Conservation (phyloP, 2,113 vertebrate species). For the Salvelinus fontinalis region DNA sequence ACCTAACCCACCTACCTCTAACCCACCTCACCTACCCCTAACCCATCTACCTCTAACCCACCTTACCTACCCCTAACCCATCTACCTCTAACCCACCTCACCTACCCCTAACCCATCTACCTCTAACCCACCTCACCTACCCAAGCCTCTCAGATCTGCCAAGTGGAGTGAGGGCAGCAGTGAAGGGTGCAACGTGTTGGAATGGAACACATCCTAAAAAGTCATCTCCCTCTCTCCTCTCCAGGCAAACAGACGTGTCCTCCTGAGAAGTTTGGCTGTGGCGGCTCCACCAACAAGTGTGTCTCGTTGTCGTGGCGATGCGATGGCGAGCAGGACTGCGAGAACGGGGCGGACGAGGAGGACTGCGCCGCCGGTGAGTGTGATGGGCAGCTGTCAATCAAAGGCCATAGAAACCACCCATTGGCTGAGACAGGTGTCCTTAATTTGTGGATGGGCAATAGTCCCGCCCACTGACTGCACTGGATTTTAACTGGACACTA, state of each 20-base stretch:
- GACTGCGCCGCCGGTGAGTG: conserved; percentile 88
- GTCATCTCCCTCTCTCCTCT: conserved; percentile 21
- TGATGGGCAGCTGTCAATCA: neutral
- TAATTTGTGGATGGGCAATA: neutral
- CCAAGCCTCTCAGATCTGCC: no score
- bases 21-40: no score
- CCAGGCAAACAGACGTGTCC: conserved; percentile 90
- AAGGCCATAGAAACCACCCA: no score
- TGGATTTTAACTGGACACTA: no score
- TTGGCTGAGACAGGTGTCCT: neutral
- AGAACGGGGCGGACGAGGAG: conserved; percentile 90
- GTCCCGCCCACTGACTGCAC: neutral
- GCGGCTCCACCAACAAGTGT: conserved; percentile 88
- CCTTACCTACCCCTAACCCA: no score
- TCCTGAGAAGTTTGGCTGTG: conserved; percentile 93
- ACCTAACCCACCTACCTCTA: no score
- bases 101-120: no score
- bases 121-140: no score
- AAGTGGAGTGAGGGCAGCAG: neutral
- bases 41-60: no score
- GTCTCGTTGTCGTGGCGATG: conserved; percentile 92
- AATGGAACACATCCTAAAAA: neutral
- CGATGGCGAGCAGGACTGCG: conserved; percentile 93
- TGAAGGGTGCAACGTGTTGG: no score
- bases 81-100: no score